Evolutionary conservation across 2,797 vertebrate genomes (phyloP).

Genomic region (Gymnoscopelus braueri): DNA sequence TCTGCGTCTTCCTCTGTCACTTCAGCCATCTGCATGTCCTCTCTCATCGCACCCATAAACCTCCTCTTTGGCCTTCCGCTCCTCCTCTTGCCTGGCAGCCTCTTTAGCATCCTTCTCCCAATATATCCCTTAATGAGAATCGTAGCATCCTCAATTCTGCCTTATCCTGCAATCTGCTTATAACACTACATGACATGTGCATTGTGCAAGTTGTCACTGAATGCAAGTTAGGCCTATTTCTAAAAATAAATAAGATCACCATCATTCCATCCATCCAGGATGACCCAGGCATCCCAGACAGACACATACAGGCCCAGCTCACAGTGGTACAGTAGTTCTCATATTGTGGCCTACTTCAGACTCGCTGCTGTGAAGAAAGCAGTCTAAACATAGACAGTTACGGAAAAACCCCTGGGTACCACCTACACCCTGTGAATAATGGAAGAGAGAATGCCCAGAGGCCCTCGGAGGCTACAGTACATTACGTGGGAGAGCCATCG

Average conservation of each 20-base stretch:
- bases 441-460: slow-evolving; percentile 40
- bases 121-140: too few species aligned
- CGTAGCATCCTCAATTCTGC: too few species aligned
- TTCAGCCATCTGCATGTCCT: too few species aligned
- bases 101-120: too few species aligned
- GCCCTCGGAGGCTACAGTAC: slow-evolving; percentile 10
- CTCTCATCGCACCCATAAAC: too few species aligned
- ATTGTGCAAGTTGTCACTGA: too few species aligned
- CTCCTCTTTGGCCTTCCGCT: too few species aligned
- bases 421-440: slow-evolving; percentile 59
- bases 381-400: slow-evolving; percentile 43
- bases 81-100: too few species aligned
- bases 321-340: slow-evolving; percentile 13
- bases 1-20: too few species aligned
- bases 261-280: not conserved
- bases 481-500: slow-evolving; percentile 54
- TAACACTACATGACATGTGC: too few species aligned
- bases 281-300: not conserved
- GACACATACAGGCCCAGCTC: slow-evolving; percentile 5
- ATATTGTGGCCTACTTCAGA: slow-evolving; percentile 1
- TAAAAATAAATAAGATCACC: not conserved
- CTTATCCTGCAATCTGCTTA: too few species aligned
- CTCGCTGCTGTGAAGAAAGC: slow-evolving; percentile 30
- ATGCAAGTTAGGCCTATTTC: not conserved
- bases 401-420: slow-evolving; percentile 58